A percentile compares a stretch with the other conserved stretches of the same genome.
Evolutionary conservation across 2,797 vertebrate genomes (phyloP).

Genomic region (Pempheris klunzingeri): DNA sequence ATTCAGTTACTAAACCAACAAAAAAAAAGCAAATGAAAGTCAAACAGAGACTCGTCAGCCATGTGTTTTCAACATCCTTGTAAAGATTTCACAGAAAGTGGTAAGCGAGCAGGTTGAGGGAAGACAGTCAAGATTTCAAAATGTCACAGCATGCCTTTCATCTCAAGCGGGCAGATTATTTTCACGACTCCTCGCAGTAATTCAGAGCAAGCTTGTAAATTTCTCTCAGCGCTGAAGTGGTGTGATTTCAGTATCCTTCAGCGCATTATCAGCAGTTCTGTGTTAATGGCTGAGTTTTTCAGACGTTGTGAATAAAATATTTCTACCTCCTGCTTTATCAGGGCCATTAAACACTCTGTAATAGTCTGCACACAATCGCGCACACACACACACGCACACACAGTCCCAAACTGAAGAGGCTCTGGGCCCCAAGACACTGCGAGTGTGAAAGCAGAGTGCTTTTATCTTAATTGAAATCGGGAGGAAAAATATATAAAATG

Average conservation of each 20-base stretch:
- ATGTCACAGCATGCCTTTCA: slow-evolving; percentile 14
- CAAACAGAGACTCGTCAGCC: not conserved
- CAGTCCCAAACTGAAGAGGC: slow-evolving; percentile 40
- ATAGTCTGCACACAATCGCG: slow-evolving; percentile 47
- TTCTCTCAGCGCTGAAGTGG: slow-evolving; percentile 30
- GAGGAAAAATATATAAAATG: slow-evolving; percentile 73
- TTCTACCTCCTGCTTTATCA: slow-evolving; percentile 66
- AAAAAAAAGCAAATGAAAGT: not conserved
- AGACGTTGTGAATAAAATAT: slow-evolving; percentile 67
- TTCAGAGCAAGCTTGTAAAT: slow-evolving; percentile 44
- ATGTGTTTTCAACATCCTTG: not conserved
- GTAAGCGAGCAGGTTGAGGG: slow-evolving; percentile 15
- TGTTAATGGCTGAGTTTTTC: slow-evolving; percentile 55
- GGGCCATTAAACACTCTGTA: slow-evolving; percentile 65
- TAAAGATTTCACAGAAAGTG: not conserved
- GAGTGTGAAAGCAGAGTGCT: slow-evolving; percentile 60
- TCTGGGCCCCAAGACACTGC: slow-evolving; percentile 52
- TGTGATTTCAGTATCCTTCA: slow-evolving; percentile 46
- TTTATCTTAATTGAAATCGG: slow-evolving; percentile 94
- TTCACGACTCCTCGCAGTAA: slow-evolving; percentile 42
- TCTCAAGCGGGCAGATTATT: slow-evolving; percentile 37
- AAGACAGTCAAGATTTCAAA: slow-evolving; percentile 26
- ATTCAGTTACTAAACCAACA: not conserved
- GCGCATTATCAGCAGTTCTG: slow-evolving; percentile 61
- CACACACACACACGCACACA: slow-evolving; percentile 14